Percentiles rank a stretch among this genome's conserved stretches.
phyloP scores from a whole-genome alignment of 2,797 vertebrate genomes.

The Pteronotus mesoamericanus region DNA sequence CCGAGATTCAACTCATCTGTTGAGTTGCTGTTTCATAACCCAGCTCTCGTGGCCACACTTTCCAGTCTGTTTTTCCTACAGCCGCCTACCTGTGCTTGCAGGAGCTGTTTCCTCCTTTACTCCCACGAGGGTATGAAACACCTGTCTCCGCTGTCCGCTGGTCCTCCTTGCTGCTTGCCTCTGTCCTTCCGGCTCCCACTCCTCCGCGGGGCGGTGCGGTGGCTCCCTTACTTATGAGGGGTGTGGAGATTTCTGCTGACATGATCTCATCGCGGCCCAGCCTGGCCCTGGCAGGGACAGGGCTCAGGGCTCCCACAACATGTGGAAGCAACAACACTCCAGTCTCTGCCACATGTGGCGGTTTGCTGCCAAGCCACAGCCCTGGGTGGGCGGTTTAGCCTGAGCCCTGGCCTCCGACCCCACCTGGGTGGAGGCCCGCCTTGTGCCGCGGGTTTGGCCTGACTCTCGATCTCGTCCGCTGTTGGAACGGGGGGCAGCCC shows the following conservation, averaged over 20 bases:
- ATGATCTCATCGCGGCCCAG: not conserved
- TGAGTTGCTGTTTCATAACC: not conserved
- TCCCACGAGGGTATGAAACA: not conserved
- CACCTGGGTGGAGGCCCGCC: rapidly evolving
- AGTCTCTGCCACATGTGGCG: no score
- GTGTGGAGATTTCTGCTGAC: not conserved
- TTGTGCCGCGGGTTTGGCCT: not conserved
- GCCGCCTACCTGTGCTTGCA: no score
- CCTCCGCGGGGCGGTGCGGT: rapidly evolving
- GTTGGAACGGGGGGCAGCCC: not conserved
- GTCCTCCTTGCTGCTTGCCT: no score
- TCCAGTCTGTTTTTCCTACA: not conserved
- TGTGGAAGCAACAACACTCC: not conserved
- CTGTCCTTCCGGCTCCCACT: not conserved
- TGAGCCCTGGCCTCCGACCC: not conserved
- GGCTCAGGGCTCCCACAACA: not conserved
- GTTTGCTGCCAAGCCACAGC: not conserved
- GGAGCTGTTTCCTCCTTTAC: not conserved
- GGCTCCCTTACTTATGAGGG: not conserved
- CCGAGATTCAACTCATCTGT: not conserved
- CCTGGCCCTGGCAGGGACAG: not conserved
- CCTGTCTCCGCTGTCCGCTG: not conserved
- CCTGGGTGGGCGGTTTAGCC: not conserved
- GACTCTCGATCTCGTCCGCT: rapidly evolving
- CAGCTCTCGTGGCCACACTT: not conserved